Percentiles rank a stretch among this genome's conserved stretches.
Evolutionary conservation across 2,888 invertebrate species (phyloP).

Genomic region (Trachelus troglodyta): DNA sequence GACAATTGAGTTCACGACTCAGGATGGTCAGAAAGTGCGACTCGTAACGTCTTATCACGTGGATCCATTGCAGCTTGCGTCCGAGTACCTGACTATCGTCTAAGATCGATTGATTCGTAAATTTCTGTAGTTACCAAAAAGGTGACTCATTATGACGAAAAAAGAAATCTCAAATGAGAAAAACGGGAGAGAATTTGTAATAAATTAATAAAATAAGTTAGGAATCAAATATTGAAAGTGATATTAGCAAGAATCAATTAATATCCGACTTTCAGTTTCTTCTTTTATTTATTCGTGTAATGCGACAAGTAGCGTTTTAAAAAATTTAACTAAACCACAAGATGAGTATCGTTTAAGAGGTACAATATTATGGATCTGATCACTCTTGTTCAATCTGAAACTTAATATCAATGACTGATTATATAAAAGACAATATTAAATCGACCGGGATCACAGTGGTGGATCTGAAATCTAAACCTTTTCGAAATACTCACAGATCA

Average conservation of each 20-base stretch:
- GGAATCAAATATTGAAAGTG: not conserved
- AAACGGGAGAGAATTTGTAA: not conserved
- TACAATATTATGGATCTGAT: not conserved
- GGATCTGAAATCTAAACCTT: not conserved
- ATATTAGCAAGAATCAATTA: not conserved
- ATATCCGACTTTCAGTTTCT: not conserved
- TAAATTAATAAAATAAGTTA: not conserved
- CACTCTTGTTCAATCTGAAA: not conserved
- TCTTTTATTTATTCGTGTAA: not conserved
- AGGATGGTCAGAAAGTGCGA: conserved; percentile 72
- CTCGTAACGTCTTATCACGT: conserved; percentile 72
- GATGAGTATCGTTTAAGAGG: not conserved
- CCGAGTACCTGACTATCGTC: conserved; percentile 65
- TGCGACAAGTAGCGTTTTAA: not conserved
- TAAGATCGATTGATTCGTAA: conserved; percentile 32
- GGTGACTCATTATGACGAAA: not conserved
- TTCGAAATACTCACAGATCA: not conserved
- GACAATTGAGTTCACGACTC: conserved; percentile 69
- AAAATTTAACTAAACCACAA: not conserved
- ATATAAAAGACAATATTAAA: not conserved
- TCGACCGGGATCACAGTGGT: not conserved
- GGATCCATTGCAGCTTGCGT: conserved; percentile 63
- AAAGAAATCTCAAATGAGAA: not conserved
- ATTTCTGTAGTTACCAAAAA: not conserved
- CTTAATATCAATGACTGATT: not conserved